Evolutionary conservation across 53 echinoderm and acorn worm genomes (phyloP), one percentile per base, ranked within the genome.

Genomic region (Henricia sp.): DNA sequence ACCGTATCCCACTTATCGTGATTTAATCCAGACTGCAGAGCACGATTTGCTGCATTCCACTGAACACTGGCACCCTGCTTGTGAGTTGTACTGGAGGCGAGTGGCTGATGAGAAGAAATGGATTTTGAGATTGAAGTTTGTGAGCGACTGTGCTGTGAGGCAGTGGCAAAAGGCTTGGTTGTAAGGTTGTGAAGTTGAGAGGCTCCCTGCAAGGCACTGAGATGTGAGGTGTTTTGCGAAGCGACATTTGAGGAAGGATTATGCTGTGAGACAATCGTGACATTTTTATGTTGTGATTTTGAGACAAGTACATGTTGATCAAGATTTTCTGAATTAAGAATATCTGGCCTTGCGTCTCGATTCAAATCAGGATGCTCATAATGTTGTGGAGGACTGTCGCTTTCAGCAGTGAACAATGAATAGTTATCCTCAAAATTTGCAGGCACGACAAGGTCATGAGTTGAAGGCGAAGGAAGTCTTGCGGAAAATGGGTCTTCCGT

Each of bases 371-470:
- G 48, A 46, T 46, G 48, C 14, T 14, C 14, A 14, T 46, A 46
- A 10, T 46, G 48, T 8, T 46, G 48, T 46, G 48, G 6, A 14
- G 6, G 8, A 46, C n/a, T n/a, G n/a, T n/a, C n/a, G n/a, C n/a
- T n/a, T n/a, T n/a, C n/a, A n/a, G n/a, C n/a, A n/a, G n/a, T n/a
- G n/a, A n/a, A n/a, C n/a, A n/a, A n/a, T n/a, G n/a, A n/a, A 20
- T 46, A 11, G 6, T 80, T 33, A 28, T 80, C 80, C 5, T 80
- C 80, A 1, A 32, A 20, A 80, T 80, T 44, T 80, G 80, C 75
- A 26, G 82, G 71, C 41, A 90, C 62, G 58, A 90, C 37, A 4
- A 94, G 85, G 54, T 91, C 91, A 60, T 91, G 94, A 40, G 77
- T 74, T 14, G 80, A 88, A 3, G 75, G 70, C 36, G 91, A 74